A percentile compares a stretch with the other conserved stretches of the same genome.
phyloP scores from a whole-genome alignment of 2,797 vertebrate species.

The Heteromormyrus szaboi region DNA sequence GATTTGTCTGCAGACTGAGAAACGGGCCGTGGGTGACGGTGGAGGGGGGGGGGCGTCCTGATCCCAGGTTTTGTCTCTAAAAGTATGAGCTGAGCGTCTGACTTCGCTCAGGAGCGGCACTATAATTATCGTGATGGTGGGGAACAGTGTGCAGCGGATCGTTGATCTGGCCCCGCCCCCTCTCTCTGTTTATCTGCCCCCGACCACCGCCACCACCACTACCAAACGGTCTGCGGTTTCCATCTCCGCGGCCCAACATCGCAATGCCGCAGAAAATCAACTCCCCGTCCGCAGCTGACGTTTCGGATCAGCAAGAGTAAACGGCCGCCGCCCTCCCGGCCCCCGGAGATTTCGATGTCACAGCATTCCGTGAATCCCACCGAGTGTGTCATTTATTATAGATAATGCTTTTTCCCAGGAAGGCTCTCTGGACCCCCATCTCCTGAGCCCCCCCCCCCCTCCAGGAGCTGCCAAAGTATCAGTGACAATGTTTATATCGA shows the following conservation, averaged over 20 bases:
- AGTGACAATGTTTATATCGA: slow-evolving; percentile 45
- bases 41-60: neutral
- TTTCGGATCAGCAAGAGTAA: neutral
- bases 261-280: neutral
- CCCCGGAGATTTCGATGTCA: slow-evolving; percentile 5
- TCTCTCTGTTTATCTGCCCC: neutral
- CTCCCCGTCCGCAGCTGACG: neutral
- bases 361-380: neutral
- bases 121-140: neutral
- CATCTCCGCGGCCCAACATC: neutral
- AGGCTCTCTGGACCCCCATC: neutral
- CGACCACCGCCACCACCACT: neutral
- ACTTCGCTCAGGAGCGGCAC: neutral
- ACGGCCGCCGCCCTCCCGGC: neutral
- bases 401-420: slow-evolving; percentile 24
- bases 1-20: neutral
- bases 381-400: slow-evolving; percentile 25
- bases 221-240: slow-evolving; percentile 10
- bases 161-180: neutral
- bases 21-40: neutral
- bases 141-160: neutral
- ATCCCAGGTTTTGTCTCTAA: neutral
- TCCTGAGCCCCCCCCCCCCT: neutral
- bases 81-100: neutral
- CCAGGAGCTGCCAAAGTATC: slow-evolving; percentile 5